Percentiles rank a stretch among this genome's conserved stretches.
These are phyloP conservation scores for Metridium senile DNA, from an alignment of 92 coral and sea anemone species.

Conservation along the genomic window DNA sequence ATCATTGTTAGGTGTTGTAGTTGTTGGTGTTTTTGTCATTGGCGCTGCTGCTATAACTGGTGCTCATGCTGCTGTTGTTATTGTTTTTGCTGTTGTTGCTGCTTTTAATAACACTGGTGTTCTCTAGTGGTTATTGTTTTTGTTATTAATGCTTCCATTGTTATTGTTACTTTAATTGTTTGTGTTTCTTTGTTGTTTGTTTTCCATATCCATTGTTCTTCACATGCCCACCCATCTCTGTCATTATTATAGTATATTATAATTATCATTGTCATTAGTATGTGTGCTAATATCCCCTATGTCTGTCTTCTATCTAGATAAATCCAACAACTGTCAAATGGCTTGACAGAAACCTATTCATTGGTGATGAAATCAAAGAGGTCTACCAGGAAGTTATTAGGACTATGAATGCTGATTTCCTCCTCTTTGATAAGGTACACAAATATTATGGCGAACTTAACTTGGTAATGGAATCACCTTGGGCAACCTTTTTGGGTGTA, in stretches of 20 bases:
- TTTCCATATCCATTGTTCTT: background rate
- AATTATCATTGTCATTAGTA: no score
- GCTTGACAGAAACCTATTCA: slow-evolving; percentile 91
- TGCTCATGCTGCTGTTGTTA: background rate
- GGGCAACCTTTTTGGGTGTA: no score
- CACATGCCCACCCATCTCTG: no score
- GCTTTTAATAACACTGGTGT: no score
- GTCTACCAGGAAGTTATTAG: slow-evolving; percentile 94
- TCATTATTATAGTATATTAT: no score
- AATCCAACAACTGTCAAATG: slow-evolving; percentile 91
- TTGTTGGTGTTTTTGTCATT: background rate
- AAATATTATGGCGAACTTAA: no score
- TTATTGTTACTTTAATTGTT: background rate
- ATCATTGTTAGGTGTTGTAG: slow-evolving; percentile 1
- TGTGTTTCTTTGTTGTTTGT: background rate
- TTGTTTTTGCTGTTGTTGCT: no score
- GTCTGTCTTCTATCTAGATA: slow-evolving; percentile 59
- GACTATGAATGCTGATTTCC: slow-evolving; percentile 83
- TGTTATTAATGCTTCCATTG: no score
- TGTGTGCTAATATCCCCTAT: background rate
- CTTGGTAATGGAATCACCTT: no score
- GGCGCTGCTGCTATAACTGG: background rate
- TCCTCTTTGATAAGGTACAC: slow-evolving; percentile 84
- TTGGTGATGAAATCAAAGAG: slow-evolving; percentile 97
- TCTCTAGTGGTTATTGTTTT: no score